phyloP scores from a whole-genome alignment of 2,888 invertebrate species.

The Euplagia quadripunctaria region DNA sequence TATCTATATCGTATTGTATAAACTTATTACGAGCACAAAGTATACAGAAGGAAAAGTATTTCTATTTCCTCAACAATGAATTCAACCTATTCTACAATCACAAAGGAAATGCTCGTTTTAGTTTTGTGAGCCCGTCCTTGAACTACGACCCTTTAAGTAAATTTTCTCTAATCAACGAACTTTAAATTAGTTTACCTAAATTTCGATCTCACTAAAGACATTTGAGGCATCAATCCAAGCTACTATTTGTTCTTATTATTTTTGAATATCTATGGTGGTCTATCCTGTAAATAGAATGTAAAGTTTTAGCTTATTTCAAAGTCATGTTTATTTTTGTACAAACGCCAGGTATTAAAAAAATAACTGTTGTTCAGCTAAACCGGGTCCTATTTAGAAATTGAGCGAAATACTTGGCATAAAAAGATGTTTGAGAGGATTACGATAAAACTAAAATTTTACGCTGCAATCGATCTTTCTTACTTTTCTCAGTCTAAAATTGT shows the following conservation, averaged over 20 bases:
- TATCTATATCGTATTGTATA: not conserved
- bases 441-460: too few species aligned
- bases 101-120: constrained; percentile 9
- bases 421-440: not conserved
- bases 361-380: too few species aligned
- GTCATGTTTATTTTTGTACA: too few species aligned
- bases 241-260: constrained; percentile 16
- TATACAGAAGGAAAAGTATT: not conserved
- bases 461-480: too few species aligned
- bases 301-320: not conserved
- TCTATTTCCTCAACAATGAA: not conserved
- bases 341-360: too few species aligned
- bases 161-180: constrained; percentile 21
- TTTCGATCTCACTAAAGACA: constrained; percentile 14
- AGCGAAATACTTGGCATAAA: not conserved
- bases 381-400: not conserved
- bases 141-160: constrained; percentile 21
- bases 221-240: constrained; percentile 10
- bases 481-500: too few species aligned
- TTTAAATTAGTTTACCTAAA: constrained; percentile 26
- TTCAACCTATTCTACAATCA: not conserved
- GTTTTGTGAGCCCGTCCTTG: constrained; percentile 11
- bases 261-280: constrained; percentile 1
- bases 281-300: not conserved
- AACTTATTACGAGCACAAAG: not conserved